Evolutionary conservation across 2,888 invertebrate species (phyloP).

Genomic region (Hirtodrosophila alboralis): DNA sequence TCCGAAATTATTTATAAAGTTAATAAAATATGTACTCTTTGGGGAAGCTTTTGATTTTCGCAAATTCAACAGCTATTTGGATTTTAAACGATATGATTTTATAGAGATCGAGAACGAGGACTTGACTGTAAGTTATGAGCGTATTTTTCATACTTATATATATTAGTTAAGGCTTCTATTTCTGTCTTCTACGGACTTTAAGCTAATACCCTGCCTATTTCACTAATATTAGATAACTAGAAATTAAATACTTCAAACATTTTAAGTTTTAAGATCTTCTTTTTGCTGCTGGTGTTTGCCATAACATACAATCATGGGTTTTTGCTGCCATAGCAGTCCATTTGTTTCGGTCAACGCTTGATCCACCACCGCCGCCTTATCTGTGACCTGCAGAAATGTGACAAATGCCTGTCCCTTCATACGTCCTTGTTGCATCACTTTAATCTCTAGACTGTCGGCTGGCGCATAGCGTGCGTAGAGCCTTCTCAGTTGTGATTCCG

Average conservation of each 20-base stretch:
- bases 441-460: slow-evolving; percentile 86
- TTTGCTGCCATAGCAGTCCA: slow-evolving; percentile 93
- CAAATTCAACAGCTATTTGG: too few relatives aligned
- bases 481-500: slow-evolving; percentile 89
- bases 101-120: too few relatives aligned
- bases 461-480: slow-evolving; percentile 89
- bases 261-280: slow-evolving; percentile 2
- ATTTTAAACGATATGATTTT: too few relatives aligned
- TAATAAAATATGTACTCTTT: too few relatives aligned
- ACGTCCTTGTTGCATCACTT: slow-evolving; percentile 96
- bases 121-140: too few relatives aligned
- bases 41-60: too few relatives aligned
- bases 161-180: background rate
- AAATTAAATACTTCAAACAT: background rate
- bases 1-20: too few relatives aligned
- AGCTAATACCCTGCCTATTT: background rate
- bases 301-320: slow-evolving; percentile 96
- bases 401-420: slow-evolving; percentile 99
- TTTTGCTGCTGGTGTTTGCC: slow-evolving; percentile 84
- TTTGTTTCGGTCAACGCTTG: slow-evolving; percentile 93
- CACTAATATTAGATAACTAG: background rate
- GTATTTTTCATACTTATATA: slow-evolving; percentile 1
- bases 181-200: background rate
- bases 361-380: slow-evolving; percentile 86
- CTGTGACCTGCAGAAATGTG: slow-evolving; percentile 84